A percentile compares a stretch with the other conserved stretches of the same genome.
Evolutionary conservation across 2,113 vertebrate genomes (phyloP).

Genomic region (Paratilapia polleni): DNA sequence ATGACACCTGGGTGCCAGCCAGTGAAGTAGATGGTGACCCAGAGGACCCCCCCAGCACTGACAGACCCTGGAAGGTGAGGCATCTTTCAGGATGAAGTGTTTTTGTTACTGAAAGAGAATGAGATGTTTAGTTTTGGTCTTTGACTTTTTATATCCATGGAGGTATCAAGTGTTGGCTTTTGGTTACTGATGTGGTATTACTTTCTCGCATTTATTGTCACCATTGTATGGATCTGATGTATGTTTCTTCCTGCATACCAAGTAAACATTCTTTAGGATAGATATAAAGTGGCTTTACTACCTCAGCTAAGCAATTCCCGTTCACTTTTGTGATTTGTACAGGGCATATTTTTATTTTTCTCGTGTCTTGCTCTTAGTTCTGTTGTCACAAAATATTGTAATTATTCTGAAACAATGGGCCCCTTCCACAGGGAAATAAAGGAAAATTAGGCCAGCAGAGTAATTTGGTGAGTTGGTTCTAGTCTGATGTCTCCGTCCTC

Average conservation of each 20-base stretch:
- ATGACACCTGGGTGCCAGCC: conserved; percentile 94
- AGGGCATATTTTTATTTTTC: too few relatives aligned
- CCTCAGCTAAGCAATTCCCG: background rate
- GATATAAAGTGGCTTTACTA: background rate
- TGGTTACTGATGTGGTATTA: rapidly evolving
- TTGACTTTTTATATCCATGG: background rate
- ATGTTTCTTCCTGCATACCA: background rate
- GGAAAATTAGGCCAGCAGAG: background rate
- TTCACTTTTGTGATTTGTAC: background rate
- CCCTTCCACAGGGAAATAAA: rapidly evolving
- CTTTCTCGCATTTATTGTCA: rapidly evolving
- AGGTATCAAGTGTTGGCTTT: background rate
- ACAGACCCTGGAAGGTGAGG: conserved; percentile 91
- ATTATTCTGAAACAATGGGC: background rate
- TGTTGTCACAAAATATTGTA: background rate
- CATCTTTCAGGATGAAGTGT: background rate
- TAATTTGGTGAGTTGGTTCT: background rate
- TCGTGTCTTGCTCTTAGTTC: background rate
- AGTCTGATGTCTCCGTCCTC: background rate
- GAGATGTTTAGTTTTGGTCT: background rate
- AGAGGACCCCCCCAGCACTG: conserved; percentile 91
- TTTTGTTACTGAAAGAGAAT: background rate
- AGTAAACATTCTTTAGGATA: background rate
- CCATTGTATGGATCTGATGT: background rate
- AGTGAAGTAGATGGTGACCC: conserved; percentile 91